phyloP scores from a whole-genome alignment of 2,113 vertebrate genomes.

The Mormyrus lacerda region DNA sequence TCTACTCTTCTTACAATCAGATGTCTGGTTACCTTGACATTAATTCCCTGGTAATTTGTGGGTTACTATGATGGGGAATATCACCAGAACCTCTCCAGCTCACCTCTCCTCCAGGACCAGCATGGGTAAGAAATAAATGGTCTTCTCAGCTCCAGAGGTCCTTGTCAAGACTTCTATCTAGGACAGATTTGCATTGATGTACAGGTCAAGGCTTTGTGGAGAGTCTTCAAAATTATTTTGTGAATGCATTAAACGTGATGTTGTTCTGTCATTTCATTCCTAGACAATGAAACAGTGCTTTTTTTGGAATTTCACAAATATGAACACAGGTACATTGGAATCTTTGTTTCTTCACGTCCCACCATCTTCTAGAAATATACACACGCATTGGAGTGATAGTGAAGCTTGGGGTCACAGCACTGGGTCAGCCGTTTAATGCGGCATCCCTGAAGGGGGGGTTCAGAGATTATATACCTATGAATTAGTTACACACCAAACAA shows the following conservation, averaged over 20 bases:
- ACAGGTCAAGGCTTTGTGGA: background rate
- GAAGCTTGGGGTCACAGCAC: background rate
- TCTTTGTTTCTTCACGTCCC: background rate
- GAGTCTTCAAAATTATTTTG: background rate
- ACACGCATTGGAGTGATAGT: background rate
- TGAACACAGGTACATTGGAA: background rate
- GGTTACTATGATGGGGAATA: slow-evolving; percentile 47
- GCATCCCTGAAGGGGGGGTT: background rate
- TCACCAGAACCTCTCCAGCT: background rate
- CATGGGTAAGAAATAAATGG: background rate
- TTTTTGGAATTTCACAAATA: background rate
- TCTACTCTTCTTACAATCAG: slow-evolving; percentile 14
- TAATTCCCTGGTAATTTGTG: slow-evolving; percentile 55
- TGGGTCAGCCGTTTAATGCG: background rate
- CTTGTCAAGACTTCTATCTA: background rate
- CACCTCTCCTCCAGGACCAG: background rate
- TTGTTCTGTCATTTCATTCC: background rate
- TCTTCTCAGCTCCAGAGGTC: background rate
- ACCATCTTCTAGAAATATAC: background rate
- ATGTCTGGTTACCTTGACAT: slow-evolving; percentile 39
- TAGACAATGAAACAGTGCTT: background rate
- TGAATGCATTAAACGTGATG: background rate
- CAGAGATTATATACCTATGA: background rate
- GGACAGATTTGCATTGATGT: background rate
- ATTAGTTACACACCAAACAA: background rate